A percentile compares a stretch with the other conserved stretches of the same genome.
Evolutionary conservation across 2,797 vertebrate genomes (phyloP).

Genomic region (Anisognathus igniventris): DNA sequence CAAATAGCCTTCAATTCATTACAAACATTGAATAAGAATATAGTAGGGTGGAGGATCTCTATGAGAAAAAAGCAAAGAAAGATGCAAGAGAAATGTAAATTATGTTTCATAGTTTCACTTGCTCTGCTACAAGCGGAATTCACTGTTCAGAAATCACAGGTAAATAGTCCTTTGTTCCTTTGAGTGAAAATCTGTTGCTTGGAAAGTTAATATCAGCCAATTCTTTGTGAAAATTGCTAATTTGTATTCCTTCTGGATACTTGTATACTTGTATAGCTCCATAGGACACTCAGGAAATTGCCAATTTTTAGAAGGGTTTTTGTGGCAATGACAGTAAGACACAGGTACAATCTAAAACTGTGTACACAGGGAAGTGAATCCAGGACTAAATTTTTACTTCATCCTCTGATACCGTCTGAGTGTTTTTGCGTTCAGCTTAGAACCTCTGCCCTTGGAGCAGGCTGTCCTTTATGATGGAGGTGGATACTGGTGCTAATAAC

Average conservation of each 20-base stretch:
- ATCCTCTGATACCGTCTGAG: rapidly evolving
- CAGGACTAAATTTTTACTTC: not conserved
- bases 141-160: not conserved
- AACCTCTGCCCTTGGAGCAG: rapidly evolving
- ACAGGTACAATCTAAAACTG: rapidly evolving
- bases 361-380: not conserved
- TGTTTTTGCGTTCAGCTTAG: not conserved
- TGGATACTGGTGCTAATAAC: not conserved
- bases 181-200: not conserved
- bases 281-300: not conserved
- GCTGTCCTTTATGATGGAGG: rapidly evolving
- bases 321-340: not conserved
- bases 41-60: not conserved
- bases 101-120: not conserved
- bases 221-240: not conserved
- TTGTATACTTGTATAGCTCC: not conserved
- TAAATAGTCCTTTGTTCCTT: not conserved
- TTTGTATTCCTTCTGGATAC: not conserved
- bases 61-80: not conserved
- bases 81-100: not conserved
- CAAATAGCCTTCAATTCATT: not conserved
- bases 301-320: not conserved
- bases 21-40: not conserved
- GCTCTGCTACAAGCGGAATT: not conserved
- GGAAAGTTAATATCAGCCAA: not conserved